phyloP scores from a whole-genome alignment of 2,797 vertebrate species.

The Saxicola maurus region DNA sequence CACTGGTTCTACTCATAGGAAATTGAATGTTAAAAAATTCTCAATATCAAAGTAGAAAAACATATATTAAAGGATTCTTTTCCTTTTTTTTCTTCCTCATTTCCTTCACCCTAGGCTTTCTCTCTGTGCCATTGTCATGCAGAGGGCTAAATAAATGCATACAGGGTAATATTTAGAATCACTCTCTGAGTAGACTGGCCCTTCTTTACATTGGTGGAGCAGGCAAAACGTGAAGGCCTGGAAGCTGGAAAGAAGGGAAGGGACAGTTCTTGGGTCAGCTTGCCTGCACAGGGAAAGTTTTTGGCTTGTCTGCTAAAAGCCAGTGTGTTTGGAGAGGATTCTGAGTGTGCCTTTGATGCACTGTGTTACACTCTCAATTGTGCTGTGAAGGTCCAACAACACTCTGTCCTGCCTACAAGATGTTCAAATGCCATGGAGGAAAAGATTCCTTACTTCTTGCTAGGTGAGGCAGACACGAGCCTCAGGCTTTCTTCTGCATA shows the following conservation, averaged over 20 bases:
- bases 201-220: not conserved
- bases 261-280: not conserved
- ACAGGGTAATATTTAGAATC: not conserved
- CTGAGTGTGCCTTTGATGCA: accelerated
- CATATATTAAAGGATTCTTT: not conserved
- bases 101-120: not conserved
- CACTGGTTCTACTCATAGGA: not conserved
- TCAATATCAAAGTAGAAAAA: not conserved
- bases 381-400: not conserved
- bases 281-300: not conserved
- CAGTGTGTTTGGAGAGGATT: not conserved
- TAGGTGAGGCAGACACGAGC: not conserved
- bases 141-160: not conserved
- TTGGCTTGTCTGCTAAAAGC: not conserved
- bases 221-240: not conserved
- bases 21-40: not conserved
- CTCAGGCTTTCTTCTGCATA: not conserved
- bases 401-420: not conserved
- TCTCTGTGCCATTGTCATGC: not conserved
- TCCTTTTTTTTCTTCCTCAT: not conserved
- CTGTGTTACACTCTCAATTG: too few relatives aligned
- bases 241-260: not conserved
- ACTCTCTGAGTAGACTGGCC: not conserved
- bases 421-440: not conserved
- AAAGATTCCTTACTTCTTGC: accelerated